Evolutionary conservation across 2,797 vertebrate genomes (phyloP), one percentile per base, ranked within the genome.

Genomic region (Scyliorhinus canicula): DNA sequence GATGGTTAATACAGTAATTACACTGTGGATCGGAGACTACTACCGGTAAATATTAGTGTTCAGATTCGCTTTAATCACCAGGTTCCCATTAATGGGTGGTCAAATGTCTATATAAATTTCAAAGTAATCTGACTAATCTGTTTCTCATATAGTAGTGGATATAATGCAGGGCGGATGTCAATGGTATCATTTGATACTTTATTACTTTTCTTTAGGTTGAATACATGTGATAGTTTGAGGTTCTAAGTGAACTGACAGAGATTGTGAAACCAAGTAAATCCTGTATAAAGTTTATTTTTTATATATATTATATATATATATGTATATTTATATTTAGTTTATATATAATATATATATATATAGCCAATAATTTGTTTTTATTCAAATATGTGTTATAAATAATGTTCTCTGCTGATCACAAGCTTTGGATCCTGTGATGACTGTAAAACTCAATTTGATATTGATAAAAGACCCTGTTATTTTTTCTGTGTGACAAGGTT

Each of bases 61-160:
- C 50, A 96, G 95, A 96, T 95, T 96, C 96, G 95, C 97, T 97
- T 97, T 97, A 97, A 97, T 98, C 97, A 97, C 95, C 95, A 86
- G 95, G 96, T 97, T 97, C 96, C 96, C 96, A 95, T 96, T 95
- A 95, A 97, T 97, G 97, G 97, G 97, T 98, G 97, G 97, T 96
- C 97, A 96, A 2, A 47, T 47, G 95, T 95, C 96, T 96, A 50
- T 95, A 96, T 95, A 95, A 85, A 0, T 95, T 96, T 96, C 95
- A 96, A 96, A 94, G 93, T 94, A 71, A 71, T 74, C 86, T 60
- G 50, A 60, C 86, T 96, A 91, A 55, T 95, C 88, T 93, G n/a
- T 96, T 96, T 95, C 95, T 95, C n/a, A 0, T 95, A 95, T 21
- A 82, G 95, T 96, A 96, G 71, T 95, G 93, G 40, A 82, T 97